Percentiles rank a stretch among this genome's conserved stretches.
phyloP scores from a whole-genome alignment of 2,113 vertebrate genomes.

The Caracal caracal region DNA sequence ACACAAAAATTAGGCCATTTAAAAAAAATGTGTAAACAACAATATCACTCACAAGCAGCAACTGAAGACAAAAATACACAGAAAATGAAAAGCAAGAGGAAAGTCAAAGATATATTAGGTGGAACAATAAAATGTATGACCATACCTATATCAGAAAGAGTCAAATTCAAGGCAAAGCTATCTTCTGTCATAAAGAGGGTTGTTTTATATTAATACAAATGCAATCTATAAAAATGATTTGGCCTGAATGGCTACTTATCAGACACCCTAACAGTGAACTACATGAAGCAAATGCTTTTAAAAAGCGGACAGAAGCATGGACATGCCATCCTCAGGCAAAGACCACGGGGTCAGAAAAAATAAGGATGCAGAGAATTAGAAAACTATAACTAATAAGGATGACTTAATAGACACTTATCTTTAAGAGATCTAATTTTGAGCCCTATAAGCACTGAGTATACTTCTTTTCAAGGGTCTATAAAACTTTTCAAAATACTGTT shows the following conservation, averaged over 20 bases:
- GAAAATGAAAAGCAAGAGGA: not conserved
- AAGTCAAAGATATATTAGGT: not conserved
- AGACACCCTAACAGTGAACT: not conserved
- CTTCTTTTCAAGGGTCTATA: not conserved
- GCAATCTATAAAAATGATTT: not conserved
- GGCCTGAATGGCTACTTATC: not conserved
- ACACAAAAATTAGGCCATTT: not conserved
- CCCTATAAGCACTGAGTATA: not conserved
- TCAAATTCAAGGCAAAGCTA: not conserved
- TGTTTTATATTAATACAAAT: slow-evolving; percentile 1
- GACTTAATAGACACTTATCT: not conserved
- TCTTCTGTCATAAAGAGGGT: not conserved
- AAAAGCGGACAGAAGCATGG: not conserved
- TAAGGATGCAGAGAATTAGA: not conserved
- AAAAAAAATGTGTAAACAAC: not conserved
- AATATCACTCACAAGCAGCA: not conserved
- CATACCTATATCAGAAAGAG: not conserved
- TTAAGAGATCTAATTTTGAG: slow-evolving; percentile 2
- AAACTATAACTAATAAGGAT: not conserved
- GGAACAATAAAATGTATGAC: not conserved
- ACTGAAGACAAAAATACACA: slow-evolving; percentile 26
- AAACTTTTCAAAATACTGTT: not conserved
- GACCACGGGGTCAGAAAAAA: not conserved
- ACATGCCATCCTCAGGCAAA: not conserved
- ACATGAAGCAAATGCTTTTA: not conserved